Evolutionary conservation across 2,888 invertebrate species (phyloP), one percentile per base, ranked within the genome.

Genomic region (Drosophila mettleri): DNA sequence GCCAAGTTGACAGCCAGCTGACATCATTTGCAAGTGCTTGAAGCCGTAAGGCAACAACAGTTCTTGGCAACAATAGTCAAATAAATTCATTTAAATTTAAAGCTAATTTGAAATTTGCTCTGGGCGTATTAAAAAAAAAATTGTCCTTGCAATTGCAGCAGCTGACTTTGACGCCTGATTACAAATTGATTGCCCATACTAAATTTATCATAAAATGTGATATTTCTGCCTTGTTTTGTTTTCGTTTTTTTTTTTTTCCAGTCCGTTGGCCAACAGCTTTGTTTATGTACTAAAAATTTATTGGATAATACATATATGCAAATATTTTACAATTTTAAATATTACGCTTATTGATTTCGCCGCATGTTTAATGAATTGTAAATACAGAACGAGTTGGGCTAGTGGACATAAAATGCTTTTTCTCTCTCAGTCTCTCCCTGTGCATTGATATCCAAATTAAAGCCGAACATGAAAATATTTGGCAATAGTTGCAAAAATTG

Each of bases 311-410:
- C 18, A 51, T 51, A 36, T 31, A 53, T 46, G 52, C 39, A 22
- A 36, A 64, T 49, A 69, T 39, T 45, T 22, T 31, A 41, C 55
- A 69, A 58, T 62, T 41, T 63, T 77, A 51, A 78, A 71, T 78
- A 55, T 61, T 59, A 74, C 84, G 73, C 64, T 76, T 81, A 84
- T 78, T 75, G 78, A 86, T 75, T 72, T 59, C 57, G 20, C 16
- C 54, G 60, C 57, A 64, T 68, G 68, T 76, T 78, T 75, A 84
- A 81, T 81, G 78, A 86, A 86, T 84, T 78, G 69, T 67, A 86
- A 87, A 78, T 73, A 38, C 36, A 60, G 39, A 45, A 22, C 16
- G 33, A 53, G 22, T 16, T 22, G 0, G 16, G 22, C 29, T n/a
- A 41, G 27, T n/a, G 31, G 29, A 18, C 18, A 14, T n/a, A 45